A percentile compares a stretch with the other conserved stretches of the same genome.
These are phyloP conservation scores for Ectropis grisescens DNA, from an alignment of 1,140 invertebrate species.

Conservation along the genomic window DNA sequence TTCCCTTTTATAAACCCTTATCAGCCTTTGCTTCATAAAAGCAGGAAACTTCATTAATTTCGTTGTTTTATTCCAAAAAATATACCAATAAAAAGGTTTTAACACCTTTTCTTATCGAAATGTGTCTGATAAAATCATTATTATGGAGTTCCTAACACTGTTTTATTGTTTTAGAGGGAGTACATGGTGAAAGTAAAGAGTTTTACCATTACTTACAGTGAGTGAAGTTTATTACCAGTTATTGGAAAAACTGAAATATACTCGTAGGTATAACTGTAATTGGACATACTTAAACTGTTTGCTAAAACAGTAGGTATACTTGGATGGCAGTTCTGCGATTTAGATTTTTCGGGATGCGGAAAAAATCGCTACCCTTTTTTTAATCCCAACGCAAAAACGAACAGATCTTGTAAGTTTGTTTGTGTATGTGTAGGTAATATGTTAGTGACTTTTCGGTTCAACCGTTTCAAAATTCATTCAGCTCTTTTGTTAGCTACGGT, in stretches of 20 bases:
- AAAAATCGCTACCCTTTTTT: not conserved
- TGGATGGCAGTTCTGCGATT: no score
- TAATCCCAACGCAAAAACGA: not conserved
- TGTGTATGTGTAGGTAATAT: not conserved
- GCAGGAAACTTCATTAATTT: conserved; percentile 49
- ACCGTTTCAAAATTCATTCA: no score
- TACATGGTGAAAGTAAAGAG: not conserved
- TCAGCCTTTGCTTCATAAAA: conserved; percentile 55
- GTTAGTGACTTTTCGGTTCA: no score
- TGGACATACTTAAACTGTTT: no score
- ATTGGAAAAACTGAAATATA: not conserved
- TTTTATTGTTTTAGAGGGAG: not conserved
- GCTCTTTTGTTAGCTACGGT: no score
- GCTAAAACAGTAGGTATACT: no score
- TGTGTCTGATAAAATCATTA: not conserved
- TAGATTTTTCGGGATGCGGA: no score
- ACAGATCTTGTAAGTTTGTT: not conserved
- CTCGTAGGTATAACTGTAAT: not conserved
- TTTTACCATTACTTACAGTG: not conserved
- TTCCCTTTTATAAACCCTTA: conserved; percentile 61
- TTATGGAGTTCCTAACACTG: not conserved
- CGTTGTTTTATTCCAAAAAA: conserved; percentile 45
- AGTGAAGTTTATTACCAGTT: not conserved
- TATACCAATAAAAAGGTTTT: conserved; percentile 36
- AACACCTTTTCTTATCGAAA: conserved; percentile 18